These are phyloP conservation scores for Asarcornis scutulata DNA, from an alignment of 2,113 vertebrate species.

Conservation along the genomic window DNA sequence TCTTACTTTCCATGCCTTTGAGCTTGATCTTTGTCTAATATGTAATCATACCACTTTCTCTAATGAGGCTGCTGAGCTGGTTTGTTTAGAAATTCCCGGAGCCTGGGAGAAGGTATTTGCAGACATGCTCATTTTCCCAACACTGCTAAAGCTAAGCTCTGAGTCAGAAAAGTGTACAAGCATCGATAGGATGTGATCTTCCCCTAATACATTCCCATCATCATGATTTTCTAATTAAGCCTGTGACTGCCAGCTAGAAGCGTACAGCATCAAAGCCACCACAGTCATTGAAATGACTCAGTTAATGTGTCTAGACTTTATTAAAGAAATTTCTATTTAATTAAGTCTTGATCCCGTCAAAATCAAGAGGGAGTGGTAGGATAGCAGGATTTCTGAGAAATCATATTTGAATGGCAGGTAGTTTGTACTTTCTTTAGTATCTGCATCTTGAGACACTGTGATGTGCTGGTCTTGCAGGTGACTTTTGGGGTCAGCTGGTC, in stretches of 20 bases:
- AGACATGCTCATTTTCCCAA: not conserved
- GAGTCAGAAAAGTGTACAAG: not conserved
- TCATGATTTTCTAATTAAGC: constrained; percentile 1
- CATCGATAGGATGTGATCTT: not conserved
- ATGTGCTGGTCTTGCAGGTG: not conserved
- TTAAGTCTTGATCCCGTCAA: constrained; percentile 2
- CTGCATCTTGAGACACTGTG: not conserved
- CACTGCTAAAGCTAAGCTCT: not conserved
- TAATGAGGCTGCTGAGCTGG: not conserved
- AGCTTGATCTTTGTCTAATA: not conserved
- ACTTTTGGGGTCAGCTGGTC: fast-evolving
- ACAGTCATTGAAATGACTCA: constrained; percentile 6
- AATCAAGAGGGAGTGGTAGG: not conserved
- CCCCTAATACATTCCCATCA: not conserved
- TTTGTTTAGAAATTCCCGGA: not conserved
- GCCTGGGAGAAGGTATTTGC: not conserved
- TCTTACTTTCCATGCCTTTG: not conserved
- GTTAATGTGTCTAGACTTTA: not conserved
- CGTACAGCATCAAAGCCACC: not conserved
- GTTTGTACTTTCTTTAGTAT: not conserved
- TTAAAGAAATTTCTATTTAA: constrained; percentile 29
- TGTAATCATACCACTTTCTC: fast-evolving
- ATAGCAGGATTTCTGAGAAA: not conserved
- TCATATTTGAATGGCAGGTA: not conserved
- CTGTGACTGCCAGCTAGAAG: constrained; percentile 29